These are phyloP conservation scores for Hydrozoanthus tunicans DNA, from an alignment of 64 coral and sea anemone species.

Conservation along the genomic window DNA sequence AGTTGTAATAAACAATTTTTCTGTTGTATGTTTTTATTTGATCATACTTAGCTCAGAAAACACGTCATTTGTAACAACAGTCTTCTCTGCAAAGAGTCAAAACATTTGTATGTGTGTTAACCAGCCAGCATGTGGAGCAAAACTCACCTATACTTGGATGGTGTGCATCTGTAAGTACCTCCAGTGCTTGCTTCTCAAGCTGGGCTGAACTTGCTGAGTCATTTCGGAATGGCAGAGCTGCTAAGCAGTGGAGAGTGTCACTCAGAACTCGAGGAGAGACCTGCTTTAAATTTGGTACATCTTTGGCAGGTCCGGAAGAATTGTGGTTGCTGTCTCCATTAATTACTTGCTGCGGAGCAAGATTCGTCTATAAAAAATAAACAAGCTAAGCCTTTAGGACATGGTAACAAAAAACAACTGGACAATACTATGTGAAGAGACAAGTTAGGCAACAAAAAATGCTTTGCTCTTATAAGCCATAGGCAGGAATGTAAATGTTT, in stretches of 20 bases:
- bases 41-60: constrained; percentile 9
- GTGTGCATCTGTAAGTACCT: constrained; percentile 39
- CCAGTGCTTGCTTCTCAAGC: not conserved
- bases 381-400: too few species aligned
- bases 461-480: too few species aligned
- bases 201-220: not conserved
- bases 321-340: constrained; percentile 41
- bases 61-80: not conserved
- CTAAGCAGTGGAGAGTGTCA: constrained; percentile 24
- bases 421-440: too few species aligned
- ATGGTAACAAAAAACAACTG: too few species aligned
- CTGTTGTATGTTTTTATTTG: not conserved
- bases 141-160: constrained; percentile 47
- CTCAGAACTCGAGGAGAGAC: constrained; percentile 37
- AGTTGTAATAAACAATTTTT: too few species aligned
- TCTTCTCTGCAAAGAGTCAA: constrained; percentile 5
- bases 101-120: constrained; percentile 18
- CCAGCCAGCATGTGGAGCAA: constrained; percentile 16
- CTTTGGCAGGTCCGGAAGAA: constrained; percentile 17
- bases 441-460: too few species aligned
- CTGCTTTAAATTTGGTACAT: constrained; percentile 40
- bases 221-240: constrained; percentile 34
- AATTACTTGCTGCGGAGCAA: not conserved
- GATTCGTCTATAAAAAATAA: not conserved
- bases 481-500: too few species aligned